These are phyloP conservation scores for Lutjanus campechanus DNA, from an alignment of 2,797 vertebrate genomes.

Conservation along the genomic window DNA sequence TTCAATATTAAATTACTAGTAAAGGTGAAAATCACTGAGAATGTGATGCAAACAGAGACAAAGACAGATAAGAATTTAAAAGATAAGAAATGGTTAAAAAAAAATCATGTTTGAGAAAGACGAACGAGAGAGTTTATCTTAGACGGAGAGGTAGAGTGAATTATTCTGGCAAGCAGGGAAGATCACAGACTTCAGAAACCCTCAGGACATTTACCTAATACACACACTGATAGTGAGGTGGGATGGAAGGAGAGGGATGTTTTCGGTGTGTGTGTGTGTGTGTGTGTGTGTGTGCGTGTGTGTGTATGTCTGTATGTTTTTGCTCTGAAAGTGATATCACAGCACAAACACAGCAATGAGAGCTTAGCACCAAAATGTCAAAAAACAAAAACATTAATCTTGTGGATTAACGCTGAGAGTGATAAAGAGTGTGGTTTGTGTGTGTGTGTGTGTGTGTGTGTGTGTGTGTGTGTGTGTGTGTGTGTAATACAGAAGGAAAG, in stretches of 20 bases:
- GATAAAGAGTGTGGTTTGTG: background rate
- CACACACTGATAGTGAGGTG: slow-evolving; percentile 37
- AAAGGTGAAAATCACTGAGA: slow-evolving; percentile 7
- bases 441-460: background rate
- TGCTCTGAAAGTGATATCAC: slow-evolving; percentile 5
- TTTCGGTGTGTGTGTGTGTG: background rate
- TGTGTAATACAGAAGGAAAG: background rate
- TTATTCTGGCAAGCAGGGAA: slow-evolving; percentile 54
- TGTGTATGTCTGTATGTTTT: background rate
- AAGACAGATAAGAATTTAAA: background rate
- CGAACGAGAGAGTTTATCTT: background rate
- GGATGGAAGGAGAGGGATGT: slow-evolving; percentile 19
- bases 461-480: too few relatives aligned
- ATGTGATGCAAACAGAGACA: background rate
- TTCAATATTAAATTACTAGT: background rate
- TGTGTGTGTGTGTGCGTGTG: background rate
- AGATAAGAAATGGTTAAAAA: slow-evolving; percentile 8
- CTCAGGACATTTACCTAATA: slow-evolving; percentile 55
- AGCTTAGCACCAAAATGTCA: slow-evolving; percentile 21
- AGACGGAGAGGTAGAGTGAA: slow-evolving; percentile 38
- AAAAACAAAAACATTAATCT: slow-evolving; percentile 28
- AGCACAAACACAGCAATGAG: background rate
- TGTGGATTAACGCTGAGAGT: background rate
- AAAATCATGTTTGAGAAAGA: background rate
- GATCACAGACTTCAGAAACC: slow-evolving; percentile 58